Evolutionary conservation across 2,797 vertebrate genomes (phyloP), one percentile per base, ranked within the genome.

Genomic region (Euthynnus affinis): DNA sequence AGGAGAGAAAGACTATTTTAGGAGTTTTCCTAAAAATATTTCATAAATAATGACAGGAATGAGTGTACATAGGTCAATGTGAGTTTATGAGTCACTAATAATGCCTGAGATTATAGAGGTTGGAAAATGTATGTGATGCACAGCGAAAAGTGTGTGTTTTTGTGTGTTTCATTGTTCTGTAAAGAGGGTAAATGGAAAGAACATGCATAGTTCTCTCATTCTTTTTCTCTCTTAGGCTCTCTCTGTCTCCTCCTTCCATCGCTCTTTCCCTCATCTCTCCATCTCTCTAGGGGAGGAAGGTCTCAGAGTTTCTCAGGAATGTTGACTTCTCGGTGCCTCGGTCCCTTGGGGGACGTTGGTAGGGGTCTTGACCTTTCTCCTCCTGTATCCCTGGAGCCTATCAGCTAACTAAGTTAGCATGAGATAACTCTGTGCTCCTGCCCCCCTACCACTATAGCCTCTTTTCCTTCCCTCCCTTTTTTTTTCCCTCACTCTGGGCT

Each of bases 361-460:
- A 87, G 88, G 95, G 97, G 97, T 98, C 98, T 97, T 91, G 92
- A 95, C 96, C 97, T 94, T 87, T 89, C 94, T 96, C 95, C 96
- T 96, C 93, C 92, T 95, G 96, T 96, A 95, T 97, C 97, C 96
- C 97, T 94, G 92, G 96, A 96, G 98, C 96, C 97, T 97, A 98
- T 96, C 97, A 96, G 97, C 97, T 98, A 98, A 98, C 96, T 97
- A 96, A 97, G 98, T 99, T 98, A 99, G 96, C 97, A 97, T 96
- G 96, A 98, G 97, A 98, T 97, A 98, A 97, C 95, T 96, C 96
- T 94, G 90, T 94, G 95, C 93, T 95, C 91, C 84, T 84, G 78
- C 23, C 51, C 9, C 52, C 48, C 18, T 80, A 70, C 71, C 74
- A 25, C 56, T 88, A 55, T 82, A 88, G 72, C 81, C 84, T 85